Evolutionary conservation across 2,888 invertebrate species (phyloP).

Genomic region (Eupithecia inturbata): DNA sequence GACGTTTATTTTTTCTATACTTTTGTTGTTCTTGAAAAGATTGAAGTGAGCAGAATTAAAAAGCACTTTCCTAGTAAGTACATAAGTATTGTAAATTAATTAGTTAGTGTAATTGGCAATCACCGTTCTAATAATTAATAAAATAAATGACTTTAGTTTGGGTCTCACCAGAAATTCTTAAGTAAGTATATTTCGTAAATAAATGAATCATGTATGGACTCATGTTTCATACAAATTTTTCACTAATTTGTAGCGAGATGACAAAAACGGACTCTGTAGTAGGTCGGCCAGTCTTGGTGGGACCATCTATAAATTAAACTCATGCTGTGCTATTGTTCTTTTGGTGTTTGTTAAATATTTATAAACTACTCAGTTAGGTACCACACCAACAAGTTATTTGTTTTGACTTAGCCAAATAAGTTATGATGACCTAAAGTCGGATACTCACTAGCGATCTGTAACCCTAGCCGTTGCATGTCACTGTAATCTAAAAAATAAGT

Average conservation of each 20-base stretch:
- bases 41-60: neutral
- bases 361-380: neutral
- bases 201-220: too few species aligned
- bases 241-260: neutral
- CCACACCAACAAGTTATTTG: neutral
- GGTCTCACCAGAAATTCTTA: too few species aligned
- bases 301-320: neutral
- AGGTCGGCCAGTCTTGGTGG: neutral
- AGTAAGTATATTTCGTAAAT: too few species aligned
- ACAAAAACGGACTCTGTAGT: neutral
- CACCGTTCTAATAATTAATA: too few species aligned
- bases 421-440: neutral
- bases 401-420: neutral
- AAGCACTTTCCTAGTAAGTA: too few species aligned
- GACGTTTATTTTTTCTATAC: too few species aligned
- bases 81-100: too few species aligned
- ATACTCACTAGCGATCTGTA: neutral
- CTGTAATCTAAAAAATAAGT: neutral
- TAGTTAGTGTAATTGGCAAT: too few species aligned
- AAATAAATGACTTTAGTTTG: too few species aligned
- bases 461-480: neutral
- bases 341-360: neutral
- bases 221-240: too few species aligned
- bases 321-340: neutral
- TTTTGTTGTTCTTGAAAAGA: neutral